Evolutionary conservation across 2,113 vertebrate species (phyloP), one percentile per base, ranked within the genome.

Genomic region (Pantherophis guttatus): DNA sequence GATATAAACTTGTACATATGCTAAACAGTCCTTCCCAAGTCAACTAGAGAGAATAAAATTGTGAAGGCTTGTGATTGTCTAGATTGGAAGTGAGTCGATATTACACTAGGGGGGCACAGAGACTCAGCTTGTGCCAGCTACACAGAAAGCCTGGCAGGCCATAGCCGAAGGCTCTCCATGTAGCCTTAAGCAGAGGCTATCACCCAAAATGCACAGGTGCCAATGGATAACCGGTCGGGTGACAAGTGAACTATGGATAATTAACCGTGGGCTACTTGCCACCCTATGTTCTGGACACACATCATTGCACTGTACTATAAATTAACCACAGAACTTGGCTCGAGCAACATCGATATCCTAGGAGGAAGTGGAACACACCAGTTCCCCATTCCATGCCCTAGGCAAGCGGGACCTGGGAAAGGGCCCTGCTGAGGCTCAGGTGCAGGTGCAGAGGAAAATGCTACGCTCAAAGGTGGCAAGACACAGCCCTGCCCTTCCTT

Each of bases 1-100:
- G 94, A 97, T 97, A 97, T 97, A 96, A 96, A 96, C 97, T 96
- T 97, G 96, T 97, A 97, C 97, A 97, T 97, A 97, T 97, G 97
- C 97, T 97, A 50, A 86, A 97, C 97, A 96, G 94, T 97, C 97
- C 96, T 97, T 97, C 97, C 96, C 97, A 96, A 96, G 97, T 97
- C 97, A 98, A 97, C 96, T 95, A 94, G 96, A 2, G 10, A 95
- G 95, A 96, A 96, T 94, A 95, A 95, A 96, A 96, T 96, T 94
- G 94, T 94, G 95, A 95, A 0, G 26, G 94, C 62, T 94, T 87
- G 88, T 94, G 93, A 89, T 4, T 11, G 88, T 4, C 88, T 8
- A 44, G 11, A 29, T 11, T 12, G 8, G 59, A 62, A 15, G 57
- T 0, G 8, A 57, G 33, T 24, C 1, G 11, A 26, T 94, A 86